A percentile compares a stretch with the other conserved stretches of the same genome.
Evolutionary conservation across 2,888 invertebrate genomes (phyloP).

Genomic region (Drosophila tripunctata): DNA sequence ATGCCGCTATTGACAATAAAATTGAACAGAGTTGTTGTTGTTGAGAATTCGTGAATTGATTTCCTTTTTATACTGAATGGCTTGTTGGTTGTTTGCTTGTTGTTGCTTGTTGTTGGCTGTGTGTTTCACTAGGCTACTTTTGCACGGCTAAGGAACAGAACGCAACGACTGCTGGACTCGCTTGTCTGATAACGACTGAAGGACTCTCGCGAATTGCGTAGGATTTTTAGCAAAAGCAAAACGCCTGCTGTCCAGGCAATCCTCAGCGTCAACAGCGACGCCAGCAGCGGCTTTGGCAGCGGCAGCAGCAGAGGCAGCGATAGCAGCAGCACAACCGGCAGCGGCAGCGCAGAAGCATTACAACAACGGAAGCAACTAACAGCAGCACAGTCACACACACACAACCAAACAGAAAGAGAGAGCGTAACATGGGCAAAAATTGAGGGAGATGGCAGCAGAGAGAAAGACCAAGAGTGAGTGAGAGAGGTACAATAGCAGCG

Average conservation of each 20-base stretch:
- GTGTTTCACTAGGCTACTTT: conserved; percentile 81
- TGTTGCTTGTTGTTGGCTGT: conserved; percentile 25
- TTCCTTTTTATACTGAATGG: conserved; percentile 52
- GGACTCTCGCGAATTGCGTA: conserved; percentile 82
- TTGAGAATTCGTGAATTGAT: conserved; percentile 35
- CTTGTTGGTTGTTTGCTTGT: conserved; percentile 34
- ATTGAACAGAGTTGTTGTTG: conserved; percentile 38
- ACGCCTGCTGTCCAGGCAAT: conserved; percentile 44
- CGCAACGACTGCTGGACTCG: conserved; percentile 84
- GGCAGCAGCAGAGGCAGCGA: conserved; percentile 4
- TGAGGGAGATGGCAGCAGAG: conserved; percentile 5
- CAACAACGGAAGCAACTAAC: conserved; percentile 76
- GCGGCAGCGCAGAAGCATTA: conserved; percentile 72
- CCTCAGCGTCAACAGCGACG: conserved; percentile 28
- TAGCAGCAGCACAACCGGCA: conserved; percentile 14
- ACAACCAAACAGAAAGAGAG: conserved; percentile 8
- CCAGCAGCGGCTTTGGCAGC: conserved; percentile 26
- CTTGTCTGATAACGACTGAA: conserved; percentile 84
- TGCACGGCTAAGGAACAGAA: conserved; percentile 83
- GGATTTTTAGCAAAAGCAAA: conserved; percentile 75
- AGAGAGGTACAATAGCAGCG: conserved; percentile 1
- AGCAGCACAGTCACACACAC: conserved; percentile 27
- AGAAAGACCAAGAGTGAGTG: neutral
- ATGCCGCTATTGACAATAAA: conserved; percentile 53
- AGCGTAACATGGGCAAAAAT: neutral